Base-by-base conservation (phyloP, 2,888 invertebrate genomes). In the Conomelus anceps region DNA sequence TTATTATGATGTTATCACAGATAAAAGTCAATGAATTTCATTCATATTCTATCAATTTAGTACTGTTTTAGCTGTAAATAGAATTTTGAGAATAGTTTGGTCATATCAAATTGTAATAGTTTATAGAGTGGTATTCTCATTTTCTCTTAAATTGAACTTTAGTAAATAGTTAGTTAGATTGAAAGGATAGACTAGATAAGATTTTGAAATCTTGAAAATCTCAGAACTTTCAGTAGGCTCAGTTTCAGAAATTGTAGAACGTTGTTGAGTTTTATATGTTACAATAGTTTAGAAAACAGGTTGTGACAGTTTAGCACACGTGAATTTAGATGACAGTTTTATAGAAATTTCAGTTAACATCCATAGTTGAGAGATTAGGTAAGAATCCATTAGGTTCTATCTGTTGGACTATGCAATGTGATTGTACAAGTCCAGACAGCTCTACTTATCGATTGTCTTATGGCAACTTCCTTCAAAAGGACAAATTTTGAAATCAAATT, bases 361-460 rank as follows among this genome's bases (percentile, higher is more conserved):
- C 7, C 63, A 63, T 63, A 63, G 63, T 63, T 63, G 63, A 63
- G 63, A 63, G 63, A 63, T 63, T 63, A 63, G 63, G n/a, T 88
- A 84, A 88, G 84, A 88, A 84, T 88, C 84, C 88, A 88, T 88
- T 86, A 88, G 23, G 26, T 84, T 63, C 22, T 84, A 22, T 88
- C 63, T 63, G 63, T n/a, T 20, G 63, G 63, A 63, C 63, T 63
- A 3, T 26, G 22, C 85, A 84, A 23, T 88, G 17, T 85, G 34
- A 22, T 84, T 85, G 84, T 34, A 34, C 29, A 24, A 29, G 26
- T 86, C 85, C 86, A 23, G n/a, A 22, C 90, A 91, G 91, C 90
- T 87, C 91, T 91, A 91, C 91, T 24, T 89, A 91, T 91, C 91
- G 91, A 91, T 91, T 91, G 91, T 91, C 91, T 91, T 90, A 90